Evolutionary conservation across 2,113 vertebrate species (phyloP).

Genomic region (Clupea harengus): DNA sequence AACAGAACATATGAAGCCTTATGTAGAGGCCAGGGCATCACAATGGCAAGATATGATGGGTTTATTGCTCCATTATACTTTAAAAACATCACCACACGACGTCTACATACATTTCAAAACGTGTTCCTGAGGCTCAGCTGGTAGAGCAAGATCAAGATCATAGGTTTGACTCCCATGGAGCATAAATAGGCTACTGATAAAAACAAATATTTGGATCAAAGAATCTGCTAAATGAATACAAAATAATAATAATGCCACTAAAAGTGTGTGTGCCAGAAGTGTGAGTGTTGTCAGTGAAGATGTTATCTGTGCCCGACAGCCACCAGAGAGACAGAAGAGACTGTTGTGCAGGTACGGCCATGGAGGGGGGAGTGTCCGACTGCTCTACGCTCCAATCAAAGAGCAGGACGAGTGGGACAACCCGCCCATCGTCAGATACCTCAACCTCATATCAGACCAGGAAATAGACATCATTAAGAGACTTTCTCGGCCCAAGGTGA

Average conservation of each 20-base stretch:
- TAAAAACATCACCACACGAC: too few species aligned
- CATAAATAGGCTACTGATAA: too few species aligned
- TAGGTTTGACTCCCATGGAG: too few species aligned
- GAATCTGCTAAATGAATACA: too few species aligned
- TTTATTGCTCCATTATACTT: neutral
- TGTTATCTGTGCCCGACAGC: slow-evolving; percentile 24
- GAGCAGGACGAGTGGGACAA: slow-evolving; percentile 53
- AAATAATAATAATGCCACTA: neutral
- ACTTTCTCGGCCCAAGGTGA: slow-evolving; percentile 51
- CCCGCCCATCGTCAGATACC: slow-evolving; percentile 48
- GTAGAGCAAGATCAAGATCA: neutral
- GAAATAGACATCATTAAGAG: slow-evolving; percentile 50
- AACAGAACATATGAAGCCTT: slow-evolving; percentile 37
- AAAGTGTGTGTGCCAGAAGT: too few species aligned
- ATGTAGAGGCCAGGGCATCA: slow-evolving; percentile 43
- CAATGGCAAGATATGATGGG: slow-evolving; percentile 19
- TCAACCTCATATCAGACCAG: slow-evolving; percentile 41
- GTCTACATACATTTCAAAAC: neutral
- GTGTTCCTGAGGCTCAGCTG: neutral
- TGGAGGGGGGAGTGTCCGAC: slow-evolving; percentile 30
- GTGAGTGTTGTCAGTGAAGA: neutral
- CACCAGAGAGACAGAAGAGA: slow-evolving; percentile 36
- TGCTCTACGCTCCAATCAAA: slow-evolving; percentile 43
- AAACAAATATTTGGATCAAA: neutral
- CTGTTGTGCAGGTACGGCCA: slow-evolving; percentile 51